Evolutionary conservation across 2,113 vertebrate genomes (phyloP), one percentile per base, ranked within the genome.

Genomic region (Salminus brasiliensis): DNA sequence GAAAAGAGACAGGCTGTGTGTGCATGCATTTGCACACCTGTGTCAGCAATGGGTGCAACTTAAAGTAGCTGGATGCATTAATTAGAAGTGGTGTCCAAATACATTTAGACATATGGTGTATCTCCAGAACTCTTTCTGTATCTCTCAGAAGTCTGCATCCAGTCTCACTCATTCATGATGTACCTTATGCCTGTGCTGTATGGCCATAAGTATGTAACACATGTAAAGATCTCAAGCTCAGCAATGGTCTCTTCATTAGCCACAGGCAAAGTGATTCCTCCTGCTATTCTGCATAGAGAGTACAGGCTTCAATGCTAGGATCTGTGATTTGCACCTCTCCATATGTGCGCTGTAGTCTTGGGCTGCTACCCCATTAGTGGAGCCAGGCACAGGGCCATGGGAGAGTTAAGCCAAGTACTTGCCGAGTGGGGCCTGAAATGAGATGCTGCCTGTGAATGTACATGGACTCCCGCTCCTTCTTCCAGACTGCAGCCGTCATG

Each of bases 391-490:
- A 25, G 36, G 25, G 34, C 16, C 25, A 60, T 30, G 13, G 21
- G n/a, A 13, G 27, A 39, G 8, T 49, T 52, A 27, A 23, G 34
- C 27, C 4, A 27, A 70, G 15, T 45, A 70, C 4, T 6, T 29
- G 45, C 27, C 21, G 62, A 66, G 62, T 36, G 69, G 49, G n/a
- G 10, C 70, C 76, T 39, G 43, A 71, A 72, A 72, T 63, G 68
- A 79, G 68, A 47, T 60, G 15, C 76, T 66, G 62, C 10, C 25
- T 39, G 16, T 70, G 41, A 70, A 57, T 68, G 41, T 63, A 43
- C 55, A 15, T 23, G 18, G 18, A 53, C 21, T 11, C 25, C 10
- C 8, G 16, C 25, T 69, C 30, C 16, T 41, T 18, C 6, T 6
- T 29, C 23, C 45, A 55, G 16, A 1, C 16, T 74, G 21, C 59